Evolutionary conservation across 2,113 vertebrate species (phyloP).

Genomic region (Elephas maximus): DNA sequence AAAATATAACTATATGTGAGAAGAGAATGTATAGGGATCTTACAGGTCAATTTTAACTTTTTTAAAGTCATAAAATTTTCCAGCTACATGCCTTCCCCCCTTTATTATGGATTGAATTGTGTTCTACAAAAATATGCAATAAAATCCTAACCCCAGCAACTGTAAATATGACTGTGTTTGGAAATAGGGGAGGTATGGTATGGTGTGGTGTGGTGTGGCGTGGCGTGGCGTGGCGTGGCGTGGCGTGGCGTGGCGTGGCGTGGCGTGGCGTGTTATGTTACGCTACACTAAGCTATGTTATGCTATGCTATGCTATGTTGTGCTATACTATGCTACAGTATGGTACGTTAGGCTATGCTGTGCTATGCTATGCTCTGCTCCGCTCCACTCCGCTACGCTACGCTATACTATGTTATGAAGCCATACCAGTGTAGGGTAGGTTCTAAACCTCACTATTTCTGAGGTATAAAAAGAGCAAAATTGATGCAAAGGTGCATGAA

Average conservation of each 20-base stretch:
- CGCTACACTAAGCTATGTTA: too few species aligned
- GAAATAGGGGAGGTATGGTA: background rate
- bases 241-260: too few species aligned
- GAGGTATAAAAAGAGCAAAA: background rate
- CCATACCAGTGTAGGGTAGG: background rate
- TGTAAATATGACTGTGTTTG: background rate
- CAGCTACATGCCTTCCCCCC: background rate
- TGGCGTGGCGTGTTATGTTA: too few species aligned
- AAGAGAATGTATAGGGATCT: constrained; percentile 7
- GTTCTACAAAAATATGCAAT: background rate
- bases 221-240: too few species aligned
- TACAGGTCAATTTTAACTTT: constrained; percentile 8
- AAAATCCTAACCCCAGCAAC: background rate
- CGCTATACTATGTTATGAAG: background rate
- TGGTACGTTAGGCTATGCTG: too few species aligned
- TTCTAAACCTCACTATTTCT: background rate
- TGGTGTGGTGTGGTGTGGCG: too few species aligned
- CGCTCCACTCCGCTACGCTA: too few species aligned
- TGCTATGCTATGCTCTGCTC: too few species aligned
- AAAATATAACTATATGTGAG: background rate
- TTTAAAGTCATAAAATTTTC: constrained; percentile 54
- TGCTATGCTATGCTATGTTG: too few species aligned
- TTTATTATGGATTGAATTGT: background rate
- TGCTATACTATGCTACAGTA: too few species aligned
- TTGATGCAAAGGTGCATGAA: background rate